phyloP scores from a whole-genome alignment of 2,113 vertebrate genomes.

The Nyctereutes procyonoides region DNA sequence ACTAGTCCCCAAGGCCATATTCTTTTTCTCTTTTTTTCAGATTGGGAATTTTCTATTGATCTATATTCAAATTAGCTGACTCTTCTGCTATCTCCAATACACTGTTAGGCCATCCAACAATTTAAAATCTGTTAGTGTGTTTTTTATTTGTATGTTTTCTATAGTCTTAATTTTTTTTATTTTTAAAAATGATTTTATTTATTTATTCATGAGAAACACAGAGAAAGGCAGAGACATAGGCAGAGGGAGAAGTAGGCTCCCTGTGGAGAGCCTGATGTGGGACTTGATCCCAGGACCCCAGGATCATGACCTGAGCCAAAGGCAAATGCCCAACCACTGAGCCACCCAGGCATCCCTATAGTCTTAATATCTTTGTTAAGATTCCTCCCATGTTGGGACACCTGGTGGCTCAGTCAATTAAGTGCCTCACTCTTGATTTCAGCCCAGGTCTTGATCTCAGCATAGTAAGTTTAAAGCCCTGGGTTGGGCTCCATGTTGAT shows the following conservation, averaged over 20 bases:
- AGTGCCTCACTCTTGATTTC: not conserved
- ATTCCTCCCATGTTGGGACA: not conserved
- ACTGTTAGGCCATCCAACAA: not conserved
- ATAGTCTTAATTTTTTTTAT: not conserved
- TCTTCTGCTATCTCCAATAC: not conserved
- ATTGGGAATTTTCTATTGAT: not conserved
- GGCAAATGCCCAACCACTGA: too few relatives aligned
- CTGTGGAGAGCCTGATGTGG: too few relatives aligned
- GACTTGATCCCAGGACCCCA: too few relatives aligned
- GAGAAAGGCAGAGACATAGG: too few relatives aligned
- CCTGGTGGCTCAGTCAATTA: not conserved
- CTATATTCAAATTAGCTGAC: not conserved
- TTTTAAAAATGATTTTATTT: too few relatives aligned
- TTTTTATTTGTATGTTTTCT: not conserved
- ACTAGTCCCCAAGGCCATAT: not conserved
- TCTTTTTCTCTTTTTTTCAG: not conserved
- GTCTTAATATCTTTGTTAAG: not conserved
- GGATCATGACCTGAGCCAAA: too few relatives aligned
- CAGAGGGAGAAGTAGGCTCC: too few relatives aligned
- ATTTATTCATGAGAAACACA: too few relatives aligned
- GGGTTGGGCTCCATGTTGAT: too few relatives aligned
- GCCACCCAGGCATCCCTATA: not conserved
- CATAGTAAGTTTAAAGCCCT: not conserved
- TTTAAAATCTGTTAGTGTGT: not conserved
- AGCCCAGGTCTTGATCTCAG: not conserved